These are phyloP conservation scores for Willowsia nigromaculata DNA, from an alignment of 2,888 invertebrate genomes.

Conservation along the genomic window DNA sequence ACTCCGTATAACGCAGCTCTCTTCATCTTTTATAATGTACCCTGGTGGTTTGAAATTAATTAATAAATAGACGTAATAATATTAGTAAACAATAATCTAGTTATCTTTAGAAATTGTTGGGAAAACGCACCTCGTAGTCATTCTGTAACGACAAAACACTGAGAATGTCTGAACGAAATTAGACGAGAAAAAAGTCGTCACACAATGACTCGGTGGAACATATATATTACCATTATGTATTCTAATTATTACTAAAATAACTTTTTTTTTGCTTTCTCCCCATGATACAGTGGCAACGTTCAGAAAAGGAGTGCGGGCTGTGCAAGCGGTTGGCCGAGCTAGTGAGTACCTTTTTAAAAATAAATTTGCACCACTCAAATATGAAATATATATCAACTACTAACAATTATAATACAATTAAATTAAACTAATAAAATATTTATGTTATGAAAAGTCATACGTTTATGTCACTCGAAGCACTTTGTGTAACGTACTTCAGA, in stretches of 20 bases:
- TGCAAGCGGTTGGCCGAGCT: constrained; percentile 99
- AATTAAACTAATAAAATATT: constrained; percentile 22
- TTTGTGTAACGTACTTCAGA: constrained; percentile 17
- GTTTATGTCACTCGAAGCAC: constrained; percentile 22
- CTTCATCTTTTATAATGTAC: constrained; percentile 52
- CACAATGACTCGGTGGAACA: constrained; percentile 29
- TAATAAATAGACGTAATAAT: constrained; percentile 30
- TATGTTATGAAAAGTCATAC: background rate
- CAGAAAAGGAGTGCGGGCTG: constrained; percentile 99
- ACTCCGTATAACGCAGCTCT: constrained; percentile 56
- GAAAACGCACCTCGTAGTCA: background rate
- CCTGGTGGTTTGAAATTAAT: constrained; percentile 69
- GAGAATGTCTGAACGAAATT: background rate
- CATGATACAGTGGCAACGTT: constrained; percentile 96
- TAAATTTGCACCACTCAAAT: constrained; percentile 1
- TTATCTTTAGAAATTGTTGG: background rate
- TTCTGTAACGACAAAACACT: background rate
- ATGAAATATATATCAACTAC: too few species aligned
- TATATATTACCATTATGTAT: background rate
- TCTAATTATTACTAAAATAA: background rate
- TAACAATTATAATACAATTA: background rate
- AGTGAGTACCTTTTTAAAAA: constrained; percentile 87
- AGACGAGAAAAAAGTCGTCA: background rate
- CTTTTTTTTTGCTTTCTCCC: background rate
- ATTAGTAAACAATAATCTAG: background rate